Percentiles rank a stretch among this genome's conserved stretches.
Conservation (phyloP, 2,113 vertebrate species). For the Machaerirhynchus nigripectus region DNA sequence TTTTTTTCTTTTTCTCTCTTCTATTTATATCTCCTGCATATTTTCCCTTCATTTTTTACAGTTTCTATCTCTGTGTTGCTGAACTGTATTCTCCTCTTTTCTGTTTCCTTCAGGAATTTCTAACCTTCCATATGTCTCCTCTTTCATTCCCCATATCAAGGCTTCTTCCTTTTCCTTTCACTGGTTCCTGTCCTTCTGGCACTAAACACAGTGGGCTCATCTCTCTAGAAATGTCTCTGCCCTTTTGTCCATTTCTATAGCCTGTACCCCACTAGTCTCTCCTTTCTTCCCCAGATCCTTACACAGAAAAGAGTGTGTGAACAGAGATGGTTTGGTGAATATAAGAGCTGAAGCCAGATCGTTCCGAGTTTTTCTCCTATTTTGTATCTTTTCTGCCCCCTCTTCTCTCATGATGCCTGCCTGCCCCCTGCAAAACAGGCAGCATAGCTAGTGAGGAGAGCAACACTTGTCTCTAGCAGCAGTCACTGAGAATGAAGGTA, state of each 20-base stretch:
- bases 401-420: neutral
- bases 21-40: neutral
- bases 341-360: neutral
- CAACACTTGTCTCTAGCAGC: neutral
- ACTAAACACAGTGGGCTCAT: neutral
- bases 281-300: neutral
- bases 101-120: neutral
- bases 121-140: neutral
- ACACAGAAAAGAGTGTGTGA: neutral
- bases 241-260: neutral
- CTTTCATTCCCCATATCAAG: neutral
- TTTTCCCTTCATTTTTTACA: neutral
- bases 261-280: neutral
- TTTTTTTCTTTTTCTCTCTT: neutral
- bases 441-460: neutral
- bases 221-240: neutral
- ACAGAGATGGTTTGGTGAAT: neutral
- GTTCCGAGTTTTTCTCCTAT: neutral
- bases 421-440: neutral
- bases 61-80: neutral
- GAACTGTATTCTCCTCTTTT: neutral
- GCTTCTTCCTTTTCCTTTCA: neutral
- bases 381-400: neutral
- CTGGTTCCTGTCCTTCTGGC: neutral
- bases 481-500: neutral